Evolutionary conservation across 2,797 vertebrate genomes (phyloP).

Genomic region (Hypotaenidia philippensis): DNA sequence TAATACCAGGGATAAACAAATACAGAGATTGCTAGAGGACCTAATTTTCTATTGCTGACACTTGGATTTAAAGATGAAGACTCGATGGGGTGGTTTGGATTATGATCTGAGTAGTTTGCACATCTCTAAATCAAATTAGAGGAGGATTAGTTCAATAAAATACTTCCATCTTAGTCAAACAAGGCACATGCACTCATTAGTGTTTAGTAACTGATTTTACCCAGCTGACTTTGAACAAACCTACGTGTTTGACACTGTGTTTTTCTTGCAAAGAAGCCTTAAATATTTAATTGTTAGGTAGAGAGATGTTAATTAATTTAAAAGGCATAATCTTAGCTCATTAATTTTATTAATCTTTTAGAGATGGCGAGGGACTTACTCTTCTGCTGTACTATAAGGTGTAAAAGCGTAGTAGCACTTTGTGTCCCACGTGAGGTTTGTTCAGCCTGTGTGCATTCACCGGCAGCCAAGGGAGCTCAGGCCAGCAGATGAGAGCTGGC

Average conservation of each 20-base stretch:
- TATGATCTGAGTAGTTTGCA: not conserved
- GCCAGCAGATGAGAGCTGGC: not conserved
- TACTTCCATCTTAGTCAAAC: not conserved
- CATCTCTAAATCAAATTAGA: not conserved
- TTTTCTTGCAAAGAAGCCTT: not conserved
- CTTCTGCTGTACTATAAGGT: not conserved
- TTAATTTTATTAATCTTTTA: not conserved
- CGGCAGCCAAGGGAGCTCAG: not conserved
- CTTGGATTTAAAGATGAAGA: not conserved
- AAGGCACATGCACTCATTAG: not conserved
- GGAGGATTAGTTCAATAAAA: slow-evolving; percentile 1
- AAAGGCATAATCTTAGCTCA: not conserved
- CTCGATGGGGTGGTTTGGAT: not conserved
- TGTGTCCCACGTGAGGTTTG: not conserved
- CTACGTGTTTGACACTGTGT: not conserved
- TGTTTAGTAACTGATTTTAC: not conserved
- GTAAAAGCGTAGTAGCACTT: accelerated
- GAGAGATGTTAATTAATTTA: not conserved
- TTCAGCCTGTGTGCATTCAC: not conserved
- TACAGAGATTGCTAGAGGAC: not conserved
- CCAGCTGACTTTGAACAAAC: not conserved
- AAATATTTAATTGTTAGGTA: not conserved
- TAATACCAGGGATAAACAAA: not conserved
- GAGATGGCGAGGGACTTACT: not conserved
- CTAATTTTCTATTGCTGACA: not conserved